Percentiles rank a stretch among this genome's conserved stretches.
Evolutionary conservation across 2,888 invertebrate genomes (phyloP).

Genomic region (Rhamnusium bicolor): DNA sequence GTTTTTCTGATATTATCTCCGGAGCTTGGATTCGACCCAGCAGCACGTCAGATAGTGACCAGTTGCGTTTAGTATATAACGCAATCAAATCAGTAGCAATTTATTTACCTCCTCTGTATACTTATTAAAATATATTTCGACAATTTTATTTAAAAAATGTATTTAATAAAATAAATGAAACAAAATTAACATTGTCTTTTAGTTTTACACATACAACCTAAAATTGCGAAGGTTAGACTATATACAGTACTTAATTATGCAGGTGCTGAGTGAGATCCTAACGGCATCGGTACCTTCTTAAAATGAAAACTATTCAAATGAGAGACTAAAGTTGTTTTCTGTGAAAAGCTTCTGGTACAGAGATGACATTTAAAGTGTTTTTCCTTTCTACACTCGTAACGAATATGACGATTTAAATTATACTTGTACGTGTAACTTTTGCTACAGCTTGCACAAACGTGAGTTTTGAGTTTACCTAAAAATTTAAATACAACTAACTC

Average conservation of each 20-base stretch:
- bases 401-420: constrained; percentile 42
- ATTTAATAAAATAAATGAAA: no score
- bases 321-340: constrained; percentile 40
- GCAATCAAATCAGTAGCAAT: no score
- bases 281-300: no score
- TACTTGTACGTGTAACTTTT: constrained; percentile 40
- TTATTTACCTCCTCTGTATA: no score
- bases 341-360: constrained; percentile 37
- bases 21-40: no score
- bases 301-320: background rate
- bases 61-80: no score
- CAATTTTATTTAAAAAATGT: no score
- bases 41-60: no score
- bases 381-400: constrained; percentile 48
- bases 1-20: no score
- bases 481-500: background rate
- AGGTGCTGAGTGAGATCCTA: background rate
- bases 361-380: constrained; percentile 36
- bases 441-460: constrained; percentile 32
- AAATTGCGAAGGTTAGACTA: no score
- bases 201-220: no score
- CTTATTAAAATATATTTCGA: background rate
- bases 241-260: background rate
- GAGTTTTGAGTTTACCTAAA: constrained; percentile 4
- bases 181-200: no score